phyloP scores from a whole-genome alignment of 1,140 invertebrate species.

The Orchestia grillus region DNA sequence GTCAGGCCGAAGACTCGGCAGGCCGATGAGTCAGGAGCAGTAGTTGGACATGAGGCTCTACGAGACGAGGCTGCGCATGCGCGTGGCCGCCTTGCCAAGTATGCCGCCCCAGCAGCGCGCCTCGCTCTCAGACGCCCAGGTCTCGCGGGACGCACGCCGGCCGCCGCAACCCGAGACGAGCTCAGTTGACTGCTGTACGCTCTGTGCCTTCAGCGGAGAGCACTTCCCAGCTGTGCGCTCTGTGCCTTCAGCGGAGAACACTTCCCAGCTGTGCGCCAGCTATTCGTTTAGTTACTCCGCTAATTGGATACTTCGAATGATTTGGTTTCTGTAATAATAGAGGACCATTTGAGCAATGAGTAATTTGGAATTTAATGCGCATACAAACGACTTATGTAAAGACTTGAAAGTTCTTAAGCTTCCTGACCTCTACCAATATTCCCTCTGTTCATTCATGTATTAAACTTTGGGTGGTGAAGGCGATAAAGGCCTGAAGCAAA shows the following conservation, averaged over 20 bases:
- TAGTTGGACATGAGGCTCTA: background rate
- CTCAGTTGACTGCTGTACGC: background rate
- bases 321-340: too few species aligned
- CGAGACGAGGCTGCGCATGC: background rate
- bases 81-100: background rate
- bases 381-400: too few species aligned
- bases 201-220: background rate
- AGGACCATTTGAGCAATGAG: too few species aligned
- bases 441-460: too few species aligned
- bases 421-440: too few species aligned
- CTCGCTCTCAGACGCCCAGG: background rate
- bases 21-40: background rate
- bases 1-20: background rate
- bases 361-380: too few species aligned
- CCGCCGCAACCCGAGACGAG: too few species aligned
- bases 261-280: background rate
- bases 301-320: too few species aligned
- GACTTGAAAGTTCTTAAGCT: too few species aligned
- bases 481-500: too few species aligned
- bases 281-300: too few species aligned
- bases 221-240: background rate
- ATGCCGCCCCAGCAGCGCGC: background rate
- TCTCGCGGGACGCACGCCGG: background rate
- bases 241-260: background rate
- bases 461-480: too few species aligned